These are phyloP conservation scores for Xyrichtys novacula DNA, from an alignment of 2,797 vertebrate species.

Conservation along the genomic window DNA sequence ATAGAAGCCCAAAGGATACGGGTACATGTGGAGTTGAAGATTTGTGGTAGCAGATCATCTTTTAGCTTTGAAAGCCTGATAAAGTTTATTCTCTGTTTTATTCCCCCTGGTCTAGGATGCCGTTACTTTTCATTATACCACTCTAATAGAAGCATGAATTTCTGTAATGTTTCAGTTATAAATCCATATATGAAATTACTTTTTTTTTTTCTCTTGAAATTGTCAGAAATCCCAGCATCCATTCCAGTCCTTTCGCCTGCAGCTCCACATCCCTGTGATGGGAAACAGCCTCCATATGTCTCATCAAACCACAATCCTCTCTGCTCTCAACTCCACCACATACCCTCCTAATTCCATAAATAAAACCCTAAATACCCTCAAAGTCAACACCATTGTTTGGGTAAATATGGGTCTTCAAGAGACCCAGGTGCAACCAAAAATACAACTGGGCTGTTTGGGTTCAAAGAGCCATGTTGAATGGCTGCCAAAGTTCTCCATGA, in stretches of 20 bases:
- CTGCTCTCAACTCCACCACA: conserved; percentile 51
- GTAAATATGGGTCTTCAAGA: conserved; percentile 72
- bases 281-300: conserved; percentile 68
- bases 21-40: not conserved
- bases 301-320: conserved; percentile 73
- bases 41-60: not conserved
- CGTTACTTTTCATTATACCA: not conserved
- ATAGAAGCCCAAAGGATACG: not conserved
- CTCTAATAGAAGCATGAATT: conserved; percentile 1
- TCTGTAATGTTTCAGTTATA: conserved; percentile 1
- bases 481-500: conserved; percentile 77
- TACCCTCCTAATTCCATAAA: conserved; percentile 66
- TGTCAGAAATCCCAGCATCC: conserved; percentile 49
- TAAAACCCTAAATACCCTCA: conserved; percentile 74
- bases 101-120: not conserved
- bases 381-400: conserved; percentile 71
- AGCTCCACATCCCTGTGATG: conserved; percentile 69
- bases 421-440: conserved; percentile 74
- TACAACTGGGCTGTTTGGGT: conserved; percentile 59
- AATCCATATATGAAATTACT: not conserved
- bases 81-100: not conserved
- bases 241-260: conserved; percentile 58
- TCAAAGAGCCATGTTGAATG: conserved; percentile 78
- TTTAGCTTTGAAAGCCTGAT: not conserved
- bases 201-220: conserved; percentile 24